Evolutionary conservation across 2,797 vertebrate species (phyloP).

Genomic region (Anolis apletophallus): DNA sequence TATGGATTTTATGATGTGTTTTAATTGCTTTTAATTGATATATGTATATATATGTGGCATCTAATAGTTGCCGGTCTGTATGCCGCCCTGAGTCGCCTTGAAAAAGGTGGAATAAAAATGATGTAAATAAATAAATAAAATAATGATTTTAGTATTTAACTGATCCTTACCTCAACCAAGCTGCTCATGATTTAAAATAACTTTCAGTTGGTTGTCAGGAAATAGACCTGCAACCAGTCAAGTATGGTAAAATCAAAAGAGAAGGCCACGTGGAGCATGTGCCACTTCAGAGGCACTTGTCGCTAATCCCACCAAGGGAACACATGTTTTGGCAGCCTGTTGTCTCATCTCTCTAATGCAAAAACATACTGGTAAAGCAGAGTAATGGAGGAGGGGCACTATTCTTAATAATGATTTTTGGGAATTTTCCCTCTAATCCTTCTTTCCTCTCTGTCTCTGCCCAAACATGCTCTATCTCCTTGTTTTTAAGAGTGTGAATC

Average conservation of each 20-base stretch:
- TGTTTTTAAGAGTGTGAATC: neutral
- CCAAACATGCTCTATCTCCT: neutral
- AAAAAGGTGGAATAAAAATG: too few relatives aligned
- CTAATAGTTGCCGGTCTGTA: too few relatives aligned
- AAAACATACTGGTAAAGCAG: neutral
- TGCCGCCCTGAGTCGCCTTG: too few relatives aligned
- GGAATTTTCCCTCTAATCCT: neutral
- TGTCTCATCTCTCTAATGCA: neutral
- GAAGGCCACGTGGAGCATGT: neutral
- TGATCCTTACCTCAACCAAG: neutral
- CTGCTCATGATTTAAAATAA: neutral
- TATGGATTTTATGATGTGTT: too few relatives aligned
- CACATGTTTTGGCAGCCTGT: neutral
- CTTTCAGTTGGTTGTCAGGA: neutral
- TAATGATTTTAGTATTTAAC: neutral
- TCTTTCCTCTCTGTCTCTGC: neutral
- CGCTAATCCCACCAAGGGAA: neutral
- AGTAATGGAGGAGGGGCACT: too few relatives aligned
- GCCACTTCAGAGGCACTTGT: neutral
- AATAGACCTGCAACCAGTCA: neutral
- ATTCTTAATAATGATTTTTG: neutral
- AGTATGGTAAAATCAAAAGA: neutral
- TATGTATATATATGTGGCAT: too few relatives aligned
- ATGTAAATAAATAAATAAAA: too few relatives aligned
- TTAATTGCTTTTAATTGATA: too few relatives aligned